These are phyloP conservation scores for Rotaria sp. DNA, from an alignment of 2,888 invertebrate species.

Conservation along the genomic window DNA sequence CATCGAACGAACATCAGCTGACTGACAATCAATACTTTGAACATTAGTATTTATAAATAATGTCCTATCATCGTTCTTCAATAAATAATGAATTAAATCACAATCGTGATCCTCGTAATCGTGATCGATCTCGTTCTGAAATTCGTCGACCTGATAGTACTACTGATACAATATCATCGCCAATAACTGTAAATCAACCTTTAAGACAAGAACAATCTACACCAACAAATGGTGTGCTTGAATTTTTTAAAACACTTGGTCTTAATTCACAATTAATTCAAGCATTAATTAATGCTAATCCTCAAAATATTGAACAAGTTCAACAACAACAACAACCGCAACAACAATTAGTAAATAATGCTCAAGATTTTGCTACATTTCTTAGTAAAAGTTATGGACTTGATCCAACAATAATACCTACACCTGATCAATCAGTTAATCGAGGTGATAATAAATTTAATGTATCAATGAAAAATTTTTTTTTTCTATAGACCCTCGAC, in stretches of 20 bases:
- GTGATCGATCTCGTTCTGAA: not conserved
- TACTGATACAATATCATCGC: not conserved
- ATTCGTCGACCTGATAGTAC: not conserved
- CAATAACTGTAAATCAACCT: not conserved
- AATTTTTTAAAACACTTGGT: not conserved
- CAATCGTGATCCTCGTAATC: not conserved
- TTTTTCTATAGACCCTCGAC: not conserved
- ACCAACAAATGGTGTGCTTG: not conserved
- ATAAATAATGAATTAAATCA: not conserved
- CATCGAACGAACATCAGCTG: not conserved
- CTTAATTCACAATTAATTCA: slow-evolving; percentile 16
- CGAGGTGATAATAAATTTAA: not conserved
- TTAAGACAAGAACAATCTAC: not conserved
- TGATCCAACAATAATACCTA: not conserved
- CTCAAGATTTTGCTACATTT: slow-evolving; percentile 6
- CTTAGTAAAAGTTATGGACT: not conserved
- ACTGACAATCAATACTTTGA: no score
- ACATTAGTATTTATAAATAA: not conserved
- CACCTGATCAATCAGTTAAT: not conserved
- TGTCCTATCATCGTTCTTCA: not conserved
- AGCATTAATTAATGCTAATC: not conserved
- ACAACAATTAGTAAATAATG: not conserved
- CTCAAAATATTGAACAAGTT: not conserved
- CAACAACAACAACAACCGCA: not conserved
- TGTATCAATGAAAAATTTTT: no score